phyloP scores from a whole-genome alignment of 1,140 invertebrate species.

The Latrodectus geometricus region DNA sequence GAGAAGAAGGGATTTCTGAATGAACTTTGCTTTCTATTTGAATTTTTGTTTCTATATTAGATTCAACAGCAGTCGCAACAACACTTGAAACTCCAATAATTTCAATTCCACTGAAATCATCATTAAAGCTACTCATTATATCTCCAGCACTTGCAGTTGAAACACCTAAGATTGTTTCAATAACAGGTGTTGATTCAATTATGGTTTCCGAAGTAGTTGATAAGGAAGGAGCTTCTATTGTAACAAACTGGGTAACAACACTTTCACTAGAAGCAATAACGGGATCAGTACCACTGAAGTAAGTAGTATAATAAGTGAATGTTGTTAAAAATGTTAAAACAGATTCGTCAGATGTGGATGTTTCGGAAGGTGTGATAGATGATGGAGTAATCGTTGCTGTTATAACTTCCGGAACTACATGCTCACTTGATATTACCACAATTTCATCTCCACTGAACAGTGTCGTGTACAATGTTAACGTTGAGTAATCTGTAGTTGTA shows the following conservation, averaged over 20 bases:
- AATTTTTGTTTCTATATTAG: slow-evolving; percentile 34
- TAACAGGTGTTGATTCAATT: slow-evolving; percentile 40
- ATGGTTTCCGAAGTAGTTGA: slow-evolving; percentile 10
- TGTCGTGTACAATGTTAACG: slow-evolving; percentile 63
- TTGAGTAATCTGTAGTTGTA: slow-evolving; percentile 62
- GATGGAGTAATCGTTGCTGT: slow-evolving; percentile 56
- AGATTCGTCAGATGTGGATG: slow-evolving; percentile 21
- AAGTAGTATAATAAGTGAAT: slow-evolving; percentile 65
- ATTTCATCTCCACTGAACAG: slow-evolving; percentile 63
- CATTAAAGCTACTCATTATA: slow-evolving; percentile 40
- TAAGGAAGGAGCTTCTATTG: slow-evolving; percentile 40
- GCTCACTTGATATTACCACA: slow-evolving; percentile 63
- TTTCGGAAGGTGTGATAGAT: slow-evolving; percentile 13
- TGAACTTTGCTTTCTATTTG: slow-evolving; percentile 36
- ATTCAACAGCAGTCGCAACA: slow-evolving; percentile 15
- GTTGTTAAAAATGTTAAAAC: slow-evolving; percentile 64
- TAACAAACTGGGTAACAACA: slow-evolving; percentile 64
- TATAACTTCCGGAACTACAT: slow-evolving; percentile 63
- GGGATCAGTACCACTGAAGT: slow-evolving; percentile 63
- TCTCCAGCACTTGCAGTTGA: slow-evolving; percentile 35
- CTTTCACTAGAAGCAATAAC: slow-evolving; percentile 62
- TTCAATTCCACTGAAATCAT: slow-evolving; percentile 13
- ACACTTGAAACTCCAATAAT: slow-evolving; percentile 52
- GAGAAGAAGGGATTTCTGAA: slow-evolving; percentile 11
- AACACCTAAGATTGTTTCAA: slow-evolving; percentile 44